These are phyloP conservation scores for Dicaeum eximium DNA, from an alignment of 2,113 vertebrate species.

Conservation along the genomic window DNA sequence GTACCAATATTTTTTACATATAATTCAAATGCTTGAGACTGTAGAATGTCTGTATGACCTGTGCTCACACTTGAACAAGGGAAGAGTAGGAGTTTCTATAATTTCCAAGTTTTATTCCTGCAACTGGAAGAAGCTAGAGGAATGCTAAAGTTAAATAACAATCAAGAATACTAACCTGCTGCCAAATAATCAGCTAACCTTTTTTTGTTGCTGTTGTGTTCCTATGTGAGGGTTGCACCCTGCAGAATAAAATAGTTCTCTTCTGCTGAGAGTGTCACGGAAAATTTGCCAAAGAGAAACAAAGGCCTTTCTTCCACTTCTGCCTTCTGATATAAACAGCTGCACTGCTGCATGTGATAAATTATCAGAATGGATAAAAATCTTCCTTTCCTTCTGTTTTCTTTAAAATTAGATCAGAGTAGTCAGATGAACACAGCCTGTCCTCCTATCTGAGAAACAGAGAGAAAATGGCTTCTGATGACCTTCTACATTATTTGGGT, in stretches of 20 bases:
- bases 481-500: constrained; percentile 51
- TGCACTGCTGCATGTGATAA: neutral
- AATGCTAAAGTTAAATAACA: neutral
- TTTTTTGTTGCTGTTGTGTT: neutral
- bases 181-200: neutral
- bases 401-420: constrained; percentile 19
- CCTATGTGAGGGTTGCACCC: neutral
- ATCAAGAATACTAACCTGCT: neutral
- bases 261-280: neutral
- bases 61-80: neutral
- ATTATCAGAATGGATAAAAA: constrained; percentile 15
- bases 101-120: neutral
- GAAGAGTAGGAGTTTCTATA: neutral
- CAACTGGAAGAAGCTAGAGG: neutral
- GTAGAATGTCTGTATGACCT: neutral
- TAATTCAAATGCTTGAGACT: neutral
- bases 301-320: constrained; percentile 20
- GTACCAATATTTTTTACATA: neutral
- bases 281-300: constrained; percentile 30
- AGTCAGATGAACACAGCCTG: neutral
- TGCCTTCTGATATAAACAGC: neutral
- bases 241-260: constrained; percentile 2
- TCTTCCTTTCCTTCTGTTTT: constrained; percentile 13
- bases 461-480: constrained; percentile 42
- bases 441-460: constrained; percentile 8